phyloP scores from a whole-genome alignment of 2,888 invertebrate genomes.

The Oligia latruncula region DNA sequence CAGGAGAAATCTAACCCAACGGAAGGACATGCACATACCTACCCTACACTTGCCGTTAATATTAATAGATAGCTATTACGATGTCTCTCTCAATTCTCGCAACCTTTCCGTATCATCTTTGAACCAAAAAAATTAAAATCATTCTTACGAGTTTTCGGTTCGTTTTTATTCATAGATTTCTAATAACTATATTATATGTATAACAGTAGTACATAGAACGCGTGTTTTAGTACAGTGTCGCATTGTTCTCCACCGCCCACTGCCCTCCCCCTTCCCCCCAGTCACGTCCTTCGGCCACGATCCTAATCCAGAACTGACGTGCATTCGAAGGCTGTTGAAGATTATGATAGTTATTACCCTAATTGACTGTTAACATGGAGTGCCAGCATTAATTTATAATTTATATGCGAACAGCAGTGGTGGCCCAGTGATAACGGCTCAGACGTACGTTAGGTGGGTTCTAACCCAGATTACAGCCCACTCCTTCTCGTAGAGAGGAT shows the following conservation, averaged over 20 bases:
- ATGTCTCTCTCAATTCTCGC: not conserved
- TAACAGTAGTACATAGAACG: conserved; percentile 15
- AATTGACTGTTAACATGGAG: conserved; percentile 24
- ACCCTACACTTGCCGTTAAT: too few species aligned
- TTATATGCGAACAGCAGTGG: too few species aligned
- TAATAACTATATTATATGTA: not conserved
- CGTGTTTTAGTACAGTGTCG: conserved; percentile 53
- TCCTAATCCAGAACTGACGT: conserved; percentile 44
- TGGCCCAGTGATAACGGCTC: too few species aligned
- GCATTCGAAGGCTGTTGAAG: conserved; percentile 43
- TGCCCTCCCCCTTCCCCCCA: not conserved
- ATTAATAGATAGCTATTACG: not conserved
- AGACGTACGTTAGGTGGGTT: too few species aligned
- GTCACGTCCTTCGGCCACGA: conserved; percentile 61
- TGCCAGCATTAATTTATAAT: conserved; percentile 4
- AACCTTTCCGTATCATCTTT: not conserved
- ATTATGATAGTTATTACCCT: conserved; percentile 39
- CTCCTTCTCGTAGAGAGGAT: too few species aligned
- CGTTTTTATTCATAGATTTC: not conserved
- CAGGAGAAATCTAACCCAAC: not conserved
- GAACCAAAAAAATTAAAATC: not conserved
- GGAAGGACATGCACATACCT: not conserved
- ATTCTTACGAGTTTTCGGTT: not conserved
- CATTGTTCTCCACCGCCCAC: conserved; percentile 49
- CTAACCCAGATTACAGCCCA: too few species aligned